Percentiles rank a stretch among this genome's conserved stretches.
Conservation (phyloP, 2,888 invertebrate genomes). For the Pyrgus malvae region DNA sequence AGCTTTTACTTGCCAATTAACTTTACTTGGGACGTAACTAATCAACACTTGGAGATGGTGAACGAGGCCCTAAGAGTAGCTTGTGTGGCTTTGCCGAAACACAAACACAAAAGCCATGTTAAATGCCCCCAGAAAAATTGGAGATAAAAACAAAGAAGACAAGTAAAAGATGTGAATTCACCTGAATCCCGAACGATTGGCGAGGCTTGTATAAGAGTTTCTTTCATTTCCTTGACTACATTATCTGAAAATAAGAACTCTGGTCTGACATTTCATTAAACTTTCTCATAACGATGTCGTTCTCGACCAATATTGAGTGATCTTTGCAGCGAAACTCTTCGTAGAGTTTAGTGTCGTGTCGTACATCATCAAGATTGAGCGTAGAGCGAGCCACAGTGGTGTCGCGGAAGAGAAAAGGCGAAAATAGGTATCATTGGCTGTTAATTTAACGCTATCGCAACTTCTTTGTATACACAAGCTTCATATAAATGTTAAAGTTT, state of each 20-base stretch:
- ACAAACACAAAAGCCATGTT: too few species aligned
- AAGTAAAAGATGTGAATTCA: constrained; percentile 33
- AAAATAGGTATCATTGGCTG: not conserved
- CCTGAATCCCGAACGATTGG: constrained; percentile 50
- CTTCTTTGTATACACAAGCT: too few species aligned
- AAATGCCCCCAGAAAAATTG: too few species aligned
- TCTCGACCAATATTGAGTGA: not conserved
- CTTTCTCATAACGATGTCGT: constrained; percentile 5
- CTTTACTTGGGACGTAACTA: too few species aligned
- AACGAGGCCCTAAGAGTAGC: too few species aligned
- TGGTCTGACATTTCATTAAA: constrained; percentile 17
- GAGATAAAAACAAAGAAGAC: too few species aligned
- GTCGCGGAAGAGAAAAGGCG: constrained; percentile 19
- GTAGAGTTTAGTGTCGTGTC: not conserved
- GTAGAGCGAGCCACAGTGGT: too few species aligned
- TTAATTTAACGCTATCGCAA: not conserved
- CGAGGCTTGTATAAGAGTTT: constrained; percentile 47
- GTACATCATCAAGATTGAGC: constrained; percentile 5
- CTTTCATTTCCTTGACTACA: constrained; percentile 43
- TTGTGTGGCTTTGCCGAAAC: too few species aligned
- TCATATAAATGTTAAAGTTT: too few species aligned
- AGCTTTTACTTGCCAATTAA: too few species aligned
- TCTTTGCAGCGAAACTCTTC: not conserved
- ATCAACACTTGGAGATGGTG: too few species aligned
- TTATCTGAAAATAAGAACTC: constrained; percentile 45